phyloP scores from a whole-genome alignment of 1,140 invertebrate genomes.

The Oreohelix idahoensis region DNA sequence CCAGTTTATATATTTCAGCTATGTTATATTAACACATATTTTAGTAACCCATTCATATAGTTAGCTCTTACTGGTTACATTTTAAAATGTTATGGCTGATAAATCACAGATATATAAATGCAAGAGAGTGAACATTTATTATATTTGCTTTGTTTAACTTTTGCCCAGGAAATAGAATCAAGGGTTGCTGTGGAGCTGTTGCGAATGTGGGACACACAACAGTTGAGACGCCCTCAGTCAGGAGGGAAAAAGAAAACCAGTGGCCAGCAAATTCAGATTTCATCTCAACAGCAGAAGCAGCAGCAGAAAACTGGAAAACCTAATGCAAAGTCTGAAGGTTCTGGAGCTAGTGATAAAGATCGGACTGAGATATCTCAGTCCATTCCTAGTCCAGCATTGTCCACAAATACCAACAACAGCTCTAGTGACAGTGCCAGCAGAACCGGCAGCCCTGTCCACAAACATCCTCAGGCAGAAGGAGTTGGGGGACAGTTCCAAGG shows the following conservation, averaged over 20 bases:
- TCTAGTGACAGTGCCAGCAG: slow-evolving; percentile 12
- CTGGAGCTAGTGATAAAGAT: neutral
- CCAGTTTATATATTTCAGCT: no score
- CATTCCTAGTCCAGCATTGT: slow-evolving; percentile 10
- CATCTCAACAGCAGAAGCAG: neutral
- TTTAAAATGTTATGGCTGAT: no score
- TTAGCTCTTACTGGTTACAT: no score
- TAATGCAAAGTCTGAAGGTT: neutral
- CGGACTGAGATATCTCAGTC: slow-evolving; percentile 22
- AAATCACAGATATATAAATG: no score
- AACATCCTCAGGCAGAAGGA: slow-evolving; percentile 7
- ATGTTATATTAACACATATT: no score
- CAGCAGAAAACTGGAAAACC: slow-evolving; percentile 4
- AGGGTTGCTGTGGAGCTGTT: slow-evolving; percentile 13
- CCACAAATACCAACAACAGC: slow-evolving; percentile 21
- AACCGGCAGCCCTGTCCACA: slow-evolving; percentile 1
- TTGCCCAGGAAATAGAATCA: slow-evolving; percentile 19
- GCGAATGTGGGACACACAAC: slow-evolving; percentile 7
- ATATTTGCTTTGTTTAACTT: no score
- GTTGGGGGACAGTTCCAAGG: neutral
- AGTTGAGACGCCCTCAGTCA: neutral
- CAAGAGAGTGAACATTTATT: no score
- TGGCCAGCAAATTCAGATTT: neutral
- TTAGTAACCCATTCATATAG: no score
- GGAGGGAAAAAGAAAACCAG: neutral